Evolutionary conservation across 37 sponge, comb jelly and placozoan genomes (phyloP).

Genomic region (Geodia barretti): DNA sequence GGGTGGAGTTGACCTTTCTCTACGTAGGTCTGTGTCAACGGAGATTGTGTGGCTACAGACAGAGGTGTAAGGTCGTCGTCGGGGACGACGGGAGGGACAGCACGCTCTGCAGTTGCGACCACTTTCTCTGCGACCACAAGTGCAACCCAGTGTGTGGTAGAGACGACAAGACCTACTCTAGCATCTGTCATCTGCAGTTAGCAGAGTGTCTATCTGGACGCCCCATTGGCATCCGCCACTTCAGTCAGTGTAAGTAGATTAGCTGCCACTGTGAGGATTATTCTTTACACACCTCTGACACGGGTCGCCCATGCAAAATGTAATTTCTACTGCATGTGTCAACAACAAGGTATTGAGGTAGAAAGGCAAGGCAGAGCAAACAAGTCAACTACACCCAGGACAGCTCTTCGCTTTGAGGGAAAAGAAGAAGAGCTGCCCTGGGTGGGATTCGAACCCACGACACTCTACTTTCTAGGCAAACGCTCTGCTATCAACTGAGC

Average conservation of each 20-base stretch:
- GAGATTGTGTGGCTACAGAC: conserved; percentile 9
- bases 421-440: no score
- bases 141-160: conserved; percentile 48
- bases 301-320: not conserved
- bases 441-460: no score
- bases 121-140: conserved; percentile 18
- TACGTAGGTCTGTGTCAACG: conserved; percentile 3
- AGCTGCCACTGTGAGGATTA: not conserved
- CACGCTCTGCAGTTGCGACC: conserved; percentile 11
- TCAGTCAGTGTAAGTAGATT: conserved; percentile 1
- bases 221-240: conserved; percentile 42
- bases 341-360: no score
- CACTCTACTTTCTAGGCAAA: no score
- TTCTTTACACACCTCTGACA: not conserved
- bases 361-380: no score
- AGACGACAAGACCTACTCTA: conserved; percentile 32
- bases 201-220: conserved; percentile 24
- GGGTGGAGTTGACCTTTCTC: no score
- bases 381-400: no score
- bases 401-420: no score
- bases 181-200: conserved; percentile 37
- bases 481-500: no score
- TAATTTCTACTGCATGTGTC: not conserved
- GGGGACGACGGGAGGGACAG: not conserved
- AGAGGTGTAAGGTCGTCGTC: conserved; percentile 9